Conservation (phyloP, 2,113 vertebrate genomes). For the Morphnarchus princeps region DNA sequence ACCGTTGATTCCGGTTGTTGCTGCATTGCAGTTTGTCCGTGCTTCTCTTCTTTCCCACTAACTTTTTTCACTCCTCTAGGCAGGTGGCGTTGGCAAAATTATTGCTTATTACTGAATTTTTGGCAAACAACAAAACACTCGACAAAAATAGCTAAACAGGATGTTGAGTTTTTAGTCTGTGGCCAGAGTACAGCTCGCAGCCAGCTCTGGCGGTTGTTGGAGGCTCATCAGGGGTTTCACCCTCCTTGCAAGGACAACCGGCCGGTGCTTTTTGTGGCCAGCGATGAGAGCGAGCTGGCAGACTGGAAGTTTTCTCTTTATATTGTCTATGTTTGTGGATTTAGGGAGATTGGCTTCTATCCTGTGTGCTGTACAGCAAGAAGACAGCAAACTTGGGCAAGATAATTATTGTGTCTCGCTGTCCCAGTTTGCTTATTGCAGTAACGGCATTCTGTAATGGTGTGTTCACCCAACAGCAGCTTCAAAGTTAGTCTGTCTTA, state of each 20-base stretch:
- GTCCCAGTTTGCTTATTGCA: neutral
- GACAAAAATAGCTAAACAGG: neutral
- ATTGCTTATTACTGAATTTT: neutral
- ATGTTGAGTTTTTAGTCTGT: neutral
- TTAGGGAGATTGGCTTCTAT: neutral
- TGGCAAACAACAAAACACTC: neutral
- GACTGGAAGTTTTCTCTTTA: neutral
- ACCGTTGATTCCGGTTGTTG: neutral
- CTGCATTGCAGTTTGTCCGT: neutral
- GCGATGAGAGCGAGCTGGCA: neutral
- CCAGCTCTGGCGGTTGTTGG: neutral
- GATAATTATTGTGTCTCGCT: rapidly evolving
- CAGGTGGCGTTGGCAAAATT: neutral
- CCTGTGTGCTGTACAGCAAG: neutral
- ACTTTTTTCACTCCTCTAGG: neutral
- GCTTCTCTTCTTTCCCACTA: neutral
- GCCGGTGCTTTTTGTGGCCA: neutral
- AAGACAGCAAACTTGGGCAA: neutral
- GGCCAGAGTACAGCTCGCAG: neutral
- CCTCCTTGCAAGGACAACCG: neutral
- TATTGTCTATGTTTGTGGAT: neutral
- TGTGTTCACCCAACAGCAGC: neutral
- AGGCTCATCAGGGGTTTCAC: neutral
- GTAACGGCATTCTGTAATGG: neutral
- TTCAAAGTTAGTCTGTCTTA: neutral